phyloP scores from a whole-genome alignment of 2,113 vertebrate genomes.

The Narcine bancroftii region DNA sequence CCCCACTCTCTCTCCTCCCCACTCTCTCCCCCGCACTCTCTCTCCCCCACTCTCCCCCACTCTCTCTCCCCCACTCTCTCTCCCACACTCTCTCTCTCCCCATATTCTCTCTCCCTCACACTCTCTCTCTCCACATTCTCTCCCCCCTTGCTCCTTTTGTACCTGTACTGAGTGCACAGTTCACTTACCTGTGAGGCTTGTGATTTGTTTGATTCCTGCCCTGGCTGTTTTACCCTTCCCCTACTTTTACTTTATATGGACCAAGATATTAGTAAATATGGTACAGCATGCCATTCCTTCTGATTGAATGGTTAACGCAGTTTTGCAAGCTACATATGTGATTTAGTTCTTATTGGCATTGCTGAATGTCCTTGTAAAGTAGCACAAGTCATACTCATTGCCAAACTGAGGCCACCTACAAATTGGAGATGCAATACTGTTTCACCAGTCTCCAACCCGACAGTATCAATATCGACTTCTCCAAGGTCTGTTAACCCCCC shows the following conservation, averaged over 20 bases:
- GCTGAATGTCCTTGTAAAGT: background rate
- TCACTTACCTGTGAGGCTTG: background rate
- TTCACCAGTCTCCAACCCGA: too few species aligned
- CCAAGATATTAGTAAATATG: background rate
- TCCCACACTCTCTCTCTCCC: too few species aligned
- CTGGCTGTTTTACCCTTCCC: background rate
- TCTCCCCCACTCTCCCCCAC: too few species aligned
- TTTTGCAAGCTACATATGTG: background rate
- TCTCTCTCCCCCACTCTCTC: too few species aligned
- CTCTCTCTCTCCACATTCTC: too few species aligned
- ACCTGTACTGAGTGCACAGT: background rate
- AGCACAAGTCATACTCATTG: background rate
- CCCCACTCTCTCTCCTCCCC: too few species aligned
- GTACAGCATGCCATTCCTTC: background rate
- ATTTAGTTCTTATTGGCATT: background rate
- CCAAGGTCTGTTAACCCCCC: too few species aligned
- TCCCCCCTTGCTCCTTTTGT: background rate
- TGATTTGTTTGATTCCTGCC: background rate
- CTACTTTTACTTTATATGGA: background rate
- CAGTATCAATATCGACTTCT: too few species aligned
- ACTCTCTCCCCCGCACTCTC: too few species aligned
- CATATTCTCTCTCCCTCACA: too few species aligned
- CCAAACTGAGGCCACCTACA: too few species aligned
- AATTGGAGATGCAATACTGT: too few species aligned
- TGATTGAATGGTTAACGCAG: background rate